Evolutionary conservation across 2,888 invertebrate genomes (phyloP).

Genomic region (Nebria brevicollis): DNA sequence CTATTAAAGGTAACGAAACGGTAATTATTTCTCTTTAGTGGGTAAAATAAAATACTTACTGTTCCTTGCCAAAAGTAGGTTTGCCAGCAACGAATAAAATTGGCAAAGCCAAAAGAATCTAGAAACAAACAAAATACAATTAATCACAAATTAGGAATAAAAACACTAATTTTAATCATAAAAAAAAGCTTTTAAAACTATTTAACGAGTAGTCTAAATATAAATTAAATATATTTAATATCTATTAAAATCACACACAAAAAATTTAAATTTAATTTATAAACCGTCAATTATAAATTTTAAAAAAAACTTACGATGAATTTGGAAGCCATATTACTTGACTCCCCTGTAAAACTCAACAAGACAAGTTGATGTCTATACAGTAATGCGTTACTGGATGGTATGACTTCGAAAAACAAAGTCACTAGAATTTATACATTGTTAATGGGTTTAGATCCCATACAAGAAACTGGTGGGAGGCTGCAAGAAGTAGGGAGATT

Average conservation of each 20-base stretch:
- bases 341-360: conserved; percentile 35
- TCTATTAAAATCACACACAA: too few relatives aligned
- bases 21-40: too few relatives aligned
- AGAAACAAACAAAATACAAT: conserved; percentile 47
- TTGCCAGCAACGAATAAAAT: conserved; percentile 49
- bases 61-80: conserved; percentile 55
- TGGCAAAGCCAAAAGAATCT: conserved; percentile 52
- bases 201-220: background rate
- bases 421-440: conserved; percentile 37
- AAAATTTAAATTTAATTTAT: background rate
- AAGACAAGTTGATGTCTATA: conserved; percentile 47
- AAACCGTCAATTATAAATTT: background rate
- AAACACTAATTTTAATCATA: background rate
- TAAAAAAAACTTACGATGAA: conserved; percentile 50
- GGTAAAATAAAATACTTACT: conserved; percentile 55
- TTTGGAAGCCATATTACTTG: conserved; percentile 50
- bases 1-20: too few relatives aligned
- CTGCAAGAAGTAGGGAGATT: conserved; percentile 46
- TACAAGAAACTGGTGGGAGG: conserved; percentile 48
- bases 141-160: conserved; percentile 12
- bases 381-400: conserved; percentile 49
- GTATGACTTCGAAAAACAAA: conserved; percentile 18
- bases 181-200: background rate
- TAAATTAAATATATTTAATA: background rate
- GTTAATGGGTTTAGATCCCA: conserved; percentile 42